phyloP scores from a whole-genome alignment of 2,113 vertebrate genomes.

The Todiramphus chloris region DNA sequence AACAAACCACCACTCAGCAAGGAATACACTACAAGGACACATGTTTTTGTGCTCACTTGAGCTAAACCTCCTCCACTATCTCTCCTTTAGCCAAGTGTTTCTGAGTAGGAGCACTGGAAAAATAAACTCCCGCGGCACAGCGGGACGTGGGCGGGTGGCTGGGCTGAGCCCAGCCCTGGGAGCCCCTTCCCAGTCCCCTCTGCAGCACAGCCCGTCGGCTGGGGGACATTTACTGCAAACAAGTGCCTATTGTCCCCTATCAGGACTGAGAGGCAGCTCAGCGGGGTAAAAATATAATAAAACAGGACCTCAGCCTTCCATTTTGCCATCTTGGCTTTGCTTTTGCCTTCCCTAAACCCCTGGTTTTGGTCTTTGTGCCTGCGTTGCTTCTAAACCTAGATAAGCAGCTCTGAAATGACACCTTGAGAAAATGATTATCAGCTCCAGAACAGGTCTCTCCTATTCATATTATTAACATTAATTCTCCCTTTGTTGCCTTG shows the following conservation, averaged over 20 bases:
- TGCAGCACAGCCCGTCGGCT: neutral
- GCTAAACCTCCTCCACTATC: slow-evolving; percentile 55
- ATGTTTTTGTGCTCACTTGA: slow-evolving; percentile 63
- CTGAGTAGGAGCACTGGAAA: slow-evolving; percentile 67
- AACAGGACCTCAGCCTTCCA: neutral
- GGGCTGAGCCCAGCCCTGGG: neutral
- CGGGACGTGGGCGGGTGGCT: neutral
- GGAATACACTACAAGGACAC: slow-evolving; percentile 1
- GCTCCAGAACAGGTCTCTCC: neutral
- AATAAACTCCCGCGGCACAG: slow-evolving; percentile 51
- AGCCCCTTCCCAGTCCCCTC: neutral
- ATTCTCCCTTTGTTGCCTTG: neutral
- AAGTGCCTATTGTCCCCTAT: slow-evolving; percentile 27
- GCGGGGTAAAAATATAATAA: slow-evolving; percentile 20
- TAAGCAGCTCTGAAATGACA: neutral
- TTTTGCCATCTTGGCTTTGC: neutral
- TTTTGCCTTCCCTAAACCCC: neutral
- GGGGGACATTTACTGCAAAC: neutral
- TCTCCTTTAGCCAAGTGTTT: slow-evolving; percentile 59
- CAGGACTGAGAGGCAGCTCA: neutral
- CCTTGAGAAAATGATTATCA: neutral
- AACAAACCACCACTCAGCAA: neutral
- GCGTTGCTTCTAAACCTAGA: neutral
- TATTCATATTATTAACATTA: neutral
- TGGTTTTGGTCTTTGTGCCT: neutral